These are phyloP conservation scores for Malacoraja senta DNA, from an alignment of 2,797 vertebrate species.

Conservation along the genomic window DNA sequence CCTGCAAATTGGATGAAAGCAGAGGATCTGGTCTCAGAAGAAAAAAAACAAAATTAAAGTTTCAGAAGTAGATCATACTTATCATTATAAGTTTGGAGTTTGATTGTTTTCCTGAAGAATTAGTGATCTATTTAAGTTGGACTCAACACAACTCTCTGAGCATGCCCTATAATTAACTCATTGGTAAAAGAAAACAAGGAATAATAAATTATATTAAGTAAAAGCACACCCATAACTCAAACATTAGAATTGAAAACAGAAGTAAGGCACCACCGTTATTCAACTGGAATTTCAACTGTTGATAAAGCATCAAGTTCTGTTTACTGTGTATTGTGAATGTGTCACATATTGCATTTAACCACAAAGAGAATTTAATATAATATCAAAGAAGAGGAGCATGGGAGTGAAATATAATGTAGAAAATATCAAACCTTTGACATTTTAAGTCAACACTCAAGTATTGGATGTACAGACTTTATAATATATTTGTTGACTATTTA, in stretches of 20 bases:
- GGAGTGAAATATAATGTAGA: not conserved
- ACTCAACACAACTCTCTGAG: not conserved
- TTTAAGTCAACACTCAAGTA: not conserved
- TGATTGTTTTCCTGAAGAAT: slow-evolving; percentile 5
- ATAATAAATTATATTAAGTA: slow-evolving; percentile 1
- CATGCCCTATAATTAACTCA: not conserved
- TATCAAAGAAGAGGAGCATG: not conserved
- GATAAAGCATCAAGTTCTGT: not conserved
- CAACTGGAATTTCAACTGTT: slow-evolving; percentile 43
- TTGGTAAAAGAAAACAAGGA: not conserved
- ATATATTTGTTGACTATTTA: too few species aligned
- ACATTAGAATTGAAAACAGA: slow-evolving; percentile 39
- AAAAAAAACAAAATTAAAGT: not conserved
- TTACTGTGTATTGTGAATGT: slow-evolving; percentile 1
- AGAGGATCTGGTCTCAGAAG: not conserved
- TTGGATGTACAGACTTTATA: not conserved
- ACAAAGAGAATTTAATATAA: not conserved
- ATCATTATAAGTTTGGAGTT: not conserved
- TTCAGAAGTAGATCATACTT: not conserved
- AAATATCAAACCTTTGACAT: not conserved
- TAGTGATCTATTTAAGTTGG: not conserved
- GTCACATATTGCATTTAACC: not conserved
- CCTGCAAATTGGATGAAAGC: not conserved
- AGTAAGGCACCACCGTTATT: slow-evolving; percentile 44
- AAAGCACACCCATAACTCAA: slow-evolving; percentile 45